phyloP scores from a whole-genome alignment of 1,140 invertebrate genomes.

The Dendroctonus ponderosae region DNA sequence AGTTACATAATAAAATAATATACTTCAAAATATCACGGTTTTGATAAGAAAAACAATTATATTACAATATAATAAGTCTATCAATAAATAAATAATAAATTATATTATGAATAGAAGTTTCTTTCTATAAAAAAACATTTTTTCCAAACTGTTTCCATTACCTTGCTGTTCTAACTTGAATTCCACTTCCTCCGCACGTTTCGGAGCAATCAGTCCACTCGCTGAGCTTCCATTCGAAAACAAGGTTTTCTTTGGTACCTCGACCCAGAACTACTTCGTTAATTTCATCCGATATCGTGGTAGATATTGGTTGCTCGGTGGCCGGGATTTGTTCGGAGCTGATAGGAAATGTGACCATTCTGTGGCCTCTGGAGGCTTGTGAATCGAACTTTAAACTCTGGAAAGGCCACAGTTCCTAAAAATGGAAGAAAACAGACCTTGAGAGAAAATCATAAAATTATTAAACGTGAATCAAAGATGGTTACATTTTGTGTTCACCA shows the following conservation, averaged over 20 bases:
- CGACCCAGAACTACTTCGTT: constrained; percentile 51
- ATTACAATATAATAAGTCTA: no score
- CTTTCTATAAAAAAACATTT: not conserved
- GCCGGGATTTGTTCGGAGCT: constrained; percentile 26
- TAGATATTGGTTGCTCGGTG: constrained; percentile 12
- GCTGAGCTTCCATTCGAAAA: constrained; percentile 77
- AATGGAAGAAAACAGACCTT: not conserved
- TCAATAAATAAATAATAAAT: no score
- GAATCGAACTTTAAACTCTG: constrained; percentile 58
- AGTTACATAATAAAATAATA: no score
- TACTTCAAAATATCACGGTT: no score
- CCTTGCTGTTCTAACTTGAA: constrained; percentile 63
- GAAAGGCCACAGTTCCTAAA: constrained; percentile 69
- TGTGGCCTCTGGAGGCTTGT: constrained; percentile 59
- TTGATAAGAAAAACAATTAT: not conserved
- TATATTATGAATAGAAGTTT: no score
- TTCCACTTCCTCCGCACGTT: constrained; percentile 77
- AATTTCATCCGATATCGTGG: constrained; percentile 30
- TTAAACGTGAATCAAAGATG: no score
- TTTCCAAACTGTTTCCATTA: not conserved
- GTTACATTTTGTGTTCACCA: no score
- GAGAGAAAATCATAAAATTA: no score
- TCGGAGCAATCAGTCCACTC: constrained; percentile 86
- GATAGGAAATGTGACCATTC: constrained; percentile 50
- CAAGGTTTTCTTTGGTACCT: constrained; percentile 54